A percentile compares a stretch with the other conserved stretches of the same genome.
Evolutionary conservation across 2,797 vertebrate genomes (phyloP).

Genomic region (Danio choprae): DNA sequence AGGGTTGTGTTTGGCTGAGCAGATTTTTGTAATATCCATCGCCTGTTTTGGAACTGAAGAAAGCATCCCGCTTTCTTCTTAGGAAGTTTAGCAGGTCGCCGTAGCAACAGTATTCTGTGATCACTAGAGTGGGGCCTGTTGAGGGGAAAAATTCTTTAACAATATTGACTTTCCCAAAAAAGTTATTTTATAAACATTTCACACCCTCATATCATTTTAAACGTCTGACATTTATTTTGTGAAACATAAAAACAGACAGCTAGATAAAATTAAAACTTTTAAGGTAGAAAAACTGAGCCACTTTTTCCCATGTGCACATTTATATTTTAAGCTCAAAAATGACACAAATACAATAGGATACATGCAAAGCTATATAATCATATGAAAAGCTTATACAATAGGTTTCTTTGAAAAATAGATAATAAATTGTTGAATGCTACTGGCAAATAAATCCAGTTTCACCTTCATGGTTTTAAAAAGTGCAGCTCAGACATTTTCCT

Average conservation of each 20-base stretch:
- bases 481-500: too few species aligned
- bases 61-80: conserved; percentile 89
- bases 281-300: background rate
- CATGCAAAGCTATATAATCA: background rate
- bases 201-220: background rate
- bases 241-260: background rate
- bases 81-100: conserved; percentile 98
- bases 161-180: background rate
- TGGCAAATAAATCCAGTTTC: background rate
- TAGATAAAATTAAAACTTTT: too few species aligned
- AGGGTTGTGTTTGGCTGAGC: conserved; percentile 77
- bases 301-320: background rate
- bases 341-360: background rate
- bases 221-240: background rate
- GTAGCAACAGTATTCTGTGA: conserved; percentile 98
- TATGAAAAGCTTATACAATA: background rate
- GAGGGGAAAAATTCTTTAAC: background rate
- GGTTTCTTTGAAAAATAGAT: background rate
- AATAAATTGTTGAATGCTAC: background rate
- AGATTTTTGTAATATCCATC: conserved; percentile 88
- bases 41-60: conserved; percentile 84
- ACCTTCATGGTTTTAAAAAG: background rate
- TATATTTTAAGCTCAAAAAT: background rate
- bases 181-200: background rate
- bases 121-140: conserved; percentile 94